Percentiles rank a stretch among this genome's conserved stretches.
phyloP scores from a whole-genome alignment of 2,113 vertebrate genomes.

The Fulmarus glacialis region DNA sequence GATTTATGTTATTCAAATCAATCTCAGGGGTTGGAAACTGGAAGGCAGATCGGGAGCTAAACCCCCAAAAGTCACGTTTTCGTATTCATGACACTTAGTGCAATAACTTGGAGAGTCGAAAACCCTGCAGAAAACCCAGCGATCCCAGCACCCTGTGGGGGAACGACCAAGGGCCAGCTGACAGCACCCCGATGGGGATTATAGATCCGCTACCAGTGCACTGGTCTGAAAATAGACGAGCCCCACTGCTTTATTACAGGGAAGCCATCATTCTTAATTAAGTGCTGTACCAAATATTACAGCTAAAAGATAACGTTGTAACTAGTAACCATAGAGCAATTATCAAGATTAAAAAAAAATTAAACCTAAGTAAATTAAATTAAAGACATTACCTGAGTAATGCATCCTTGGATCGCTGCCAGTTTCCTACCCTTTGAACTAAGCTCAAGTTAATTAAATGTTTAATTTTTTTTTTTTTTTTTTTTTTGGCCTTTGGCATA shows the following conservation, averaged over 20 bases:
- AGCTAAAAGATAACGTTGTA: conserved; percentile 73
- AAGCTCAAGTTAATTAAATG: conserved; percentile 80
- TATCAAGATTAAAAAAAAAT: conserved; percentile 70
- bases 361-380: conserved; percentile 77
- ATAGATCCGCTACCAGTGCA: accelerated
- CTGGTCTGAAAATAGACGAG: background rate
- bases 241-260: background rate
- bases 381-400: conserved; percentile 73
- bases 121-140: background rate
- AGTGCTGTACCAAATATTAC: conserved; percentile 61
- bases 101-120: background rate
- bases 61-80: background rate
- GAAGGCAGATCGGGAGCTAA: conserved; percentile 32
- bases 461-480: conserved; percentile 50
- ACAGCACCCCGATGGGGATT: background rate
- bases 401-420: conserved; percentile 73
- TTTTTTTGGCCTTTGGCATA: conserved; percentile 49
- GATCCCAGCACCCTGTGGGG: background rate
- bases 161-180: background rate
- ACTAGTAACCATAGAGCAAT: conserved; percentile 74
- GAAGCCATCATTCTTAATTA: conserved; percentile 49
- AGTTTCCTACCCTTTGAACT: conserved; percentile 83
- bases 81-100: accelerated
- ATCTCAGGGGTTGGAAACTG: conserved; percentile 75
- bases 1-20: conserved; percentile 54